Evolutionary conservation across 1,140 invertebrate genomes (phyloP).

Genomic region (Platyura marginata): DNA sequence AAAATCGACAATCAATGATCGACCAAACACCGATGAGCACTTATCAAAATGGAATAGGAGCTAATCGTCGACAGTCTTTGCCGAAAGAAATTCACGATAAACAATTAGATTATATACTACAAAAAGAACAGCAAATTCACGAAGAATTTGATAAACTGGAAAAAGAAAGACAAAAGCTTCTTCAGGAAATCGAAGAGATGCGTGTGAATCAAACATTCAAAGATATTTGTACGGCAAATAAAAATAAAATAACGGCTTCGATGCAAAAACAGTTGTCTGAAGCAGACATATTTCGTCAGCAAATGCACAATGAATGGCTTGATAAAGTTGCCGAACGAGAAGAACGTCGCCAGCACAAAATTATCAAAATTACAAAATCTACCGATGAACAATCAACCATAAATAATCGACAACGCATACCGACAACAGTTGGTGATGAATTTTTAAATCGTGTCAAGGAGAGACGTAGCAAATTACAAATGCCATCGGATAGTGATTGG

Average conservation of each 20-base stretch:
- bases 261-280: conserved; percentile 20
- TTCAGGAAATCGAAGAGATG: conserved; percentile 20
- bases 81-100: conserved; percentile 44
- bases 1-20: conserved; percentile 24
- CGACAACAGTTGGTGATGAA: conserved; percentile 42
- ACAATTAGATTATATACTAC: conserved; percentile 46
- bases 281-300: conserved; percentile 46
- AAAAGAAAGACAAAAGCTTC: conserved; percentile 28
- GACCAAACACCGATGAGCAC: conserved; percentile 27
- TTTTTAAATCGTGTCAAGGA: conserved; percentile 49
- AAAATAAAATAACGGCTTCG: conserved; percentile 13
- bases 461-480: conserved; percentile 18
- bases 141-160: conserved; percentile 36
- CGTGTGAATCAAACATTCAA: conserved; percentile 1
- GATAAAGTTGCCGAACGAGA: conserved; percentile 57
- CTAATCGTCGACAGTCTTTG: conserved; percentile 30
- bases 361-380: conserved; percentile 44
- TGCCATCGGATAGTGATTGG: conserved; percentile 23
- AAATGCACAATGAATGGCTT: conserved; percentile 70
- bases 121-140: conserved; percentile 43
- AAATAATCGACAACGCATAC: conserved; percentile 14
- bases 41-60: conserved; percentile 12
- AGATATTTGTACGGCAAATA: conserved; percentile 5
- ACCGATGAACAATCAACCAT: conserved; percentile 10
- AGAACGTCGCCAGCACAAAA: conserved; percentile 53